Conservation (phyloP, 2,113 vertebrate genomes). For the Mastomys natalensis region DNA sequence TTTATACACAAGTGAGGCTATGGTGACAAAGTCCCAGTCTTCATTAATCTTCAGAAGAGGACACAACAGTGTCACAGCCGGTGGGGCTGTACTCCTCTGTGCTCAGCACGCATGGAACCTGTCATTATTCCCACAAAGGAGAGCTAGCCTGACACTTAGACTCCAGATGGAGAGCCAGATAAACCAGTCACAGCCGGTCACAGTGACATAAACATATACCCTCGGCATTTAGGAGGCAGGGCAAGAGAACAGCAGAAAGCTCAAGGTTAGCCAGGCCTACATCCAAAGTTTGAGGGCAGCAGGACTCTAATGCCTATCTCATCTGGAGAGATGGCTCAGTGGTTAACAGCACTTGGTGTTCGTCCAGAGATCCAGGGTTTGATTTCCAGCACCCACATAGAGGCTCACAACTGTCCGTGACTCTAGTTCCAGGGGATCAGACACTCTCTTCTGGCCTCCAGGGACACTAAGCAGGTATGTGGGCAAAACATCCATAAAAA, state of each 20-base stretch:
- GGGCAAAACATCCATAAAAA: not conserved
- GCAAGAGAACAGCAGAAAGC: not conserved
- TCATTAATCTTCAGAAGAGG: not conserved
- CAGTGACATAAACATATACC: not conserved
- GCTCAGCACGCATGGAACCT: not conserved
- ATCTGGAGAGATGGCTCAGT: not conserved
- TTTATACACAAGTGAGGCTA: not conserved
- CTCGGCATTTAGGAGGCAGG: not conserved
- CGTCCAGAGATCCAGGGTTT: not conserved
- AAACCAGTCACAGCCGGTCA: not conserved
- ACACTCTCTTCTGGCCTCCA: not conserved
- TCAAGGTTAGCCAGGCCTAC: not conserved
- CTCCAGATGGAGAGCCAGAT: not conserved
- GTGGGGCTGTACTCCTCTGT: not conserved
- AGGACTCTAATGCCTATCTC: not conserved
- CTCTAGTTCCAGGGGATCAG: not conserved
- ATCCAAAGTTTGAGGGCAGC: not conserved
- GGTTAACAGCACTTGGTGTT: not conserved
- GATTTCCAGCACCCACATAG: not conserved
- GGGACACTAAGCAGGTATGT: not conserved
- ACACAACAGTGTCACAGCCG: fast-evolving
- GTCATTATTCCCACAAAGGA: not conserved
- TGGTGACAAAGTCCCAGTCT: not conserved
- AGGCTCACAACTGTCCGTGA: not conserved
- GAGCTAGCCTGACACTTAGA: not conserved